Conservation (phyloP, 2,797 vertebrate species). For the Pangasius mekongensis region DNA sequence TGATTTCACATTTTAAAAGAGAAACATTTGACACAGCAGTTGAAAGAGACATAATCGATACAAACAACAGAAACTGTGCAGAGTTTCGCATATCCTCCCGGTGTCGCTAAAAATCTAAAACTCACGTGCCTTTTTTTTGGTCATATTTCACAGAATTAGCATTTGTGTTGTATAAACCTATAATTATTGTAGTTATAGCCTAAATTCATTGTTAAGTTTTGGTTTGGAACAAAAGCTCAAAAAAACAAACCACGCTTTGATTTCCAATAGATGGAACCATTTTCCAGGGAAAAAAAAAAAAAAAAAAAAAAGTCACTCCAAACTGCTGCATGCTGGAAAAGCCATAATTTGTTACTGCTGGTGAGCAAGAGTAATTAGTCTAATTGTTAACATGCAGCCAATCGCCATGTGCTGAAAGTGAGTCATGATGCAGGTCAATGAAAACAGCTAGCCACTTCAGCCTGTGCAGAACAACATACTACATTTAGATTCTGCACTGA, state of each 20-base stretch:
- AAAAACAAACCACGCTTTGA: background rate
- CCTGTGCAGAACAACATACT: background rate
- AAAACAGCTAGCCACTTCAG: background rate
- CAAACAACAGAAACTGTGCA: background rate
- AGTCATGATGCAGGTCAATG: background rate
- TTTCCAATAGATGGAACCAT: background rate
- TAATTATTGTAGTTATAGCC: background rate
- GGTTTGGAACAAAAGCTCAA: background rate
- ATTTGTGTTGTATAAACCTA: background rate
- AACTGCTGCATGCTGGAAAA: too few relatives aligned
- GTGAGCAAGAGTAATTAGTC: background rate
- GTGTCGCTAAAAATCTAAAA: background rate
- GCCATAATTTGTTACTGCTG: background rate
- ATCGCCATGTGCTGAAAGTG: background rate
- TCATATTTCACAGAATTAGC: background rate
- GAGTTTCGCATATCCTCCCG: background rate
- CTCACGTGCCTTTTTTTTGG: background rate
- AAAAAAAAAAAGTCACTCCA: background rate
- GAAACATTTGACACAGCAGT: background rate
- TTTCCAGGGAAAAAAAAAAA: background rate
- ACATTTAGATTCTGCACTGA: background rate
- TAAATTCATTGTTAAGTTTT: too few relatives aligned
- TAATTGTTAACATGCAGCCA: background rate
- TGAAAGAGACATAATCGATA: background rate
- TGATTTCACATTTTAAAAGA: background rate